Conservation (phyloP, 2,888 invertebrate species). For the Ormyrus thymus region DNA sequence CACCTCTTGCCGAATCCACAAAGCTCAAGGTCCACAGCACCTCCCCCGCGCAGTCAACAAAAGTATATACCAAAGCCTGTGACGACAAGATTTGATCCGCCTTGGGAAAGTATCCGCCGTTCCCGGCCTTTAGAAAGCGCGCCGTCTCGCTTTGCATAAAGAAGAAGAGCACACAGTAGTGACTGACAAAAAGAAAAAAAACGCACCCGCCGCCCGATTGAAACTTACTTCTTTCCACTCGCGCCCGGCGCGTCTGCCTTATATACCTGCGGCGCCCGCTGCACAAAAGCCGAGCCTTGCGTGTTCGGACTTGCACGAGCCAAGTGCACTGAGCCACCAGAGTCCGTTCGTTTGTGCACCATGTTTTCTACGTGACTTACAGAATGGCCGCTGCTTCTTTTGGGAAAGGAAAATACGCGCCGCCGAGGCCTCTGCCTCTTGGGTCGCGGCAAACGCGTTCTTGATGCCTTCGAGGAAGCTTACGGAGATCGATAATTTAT, state of each 20-base stretch:
- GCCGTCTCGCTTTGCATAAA: constrained; percentile 24
- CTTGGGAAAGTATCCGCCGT: constrained; percentile 3
- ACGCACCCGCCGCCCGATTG: constrained; percentile 15
- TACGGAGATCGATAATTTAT: constrained; percentile 7
- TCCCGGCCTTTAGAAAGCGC: background rate
- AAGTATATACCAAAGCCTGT: background rate
- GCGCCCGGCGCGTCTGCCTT: constrained; percentile 27
- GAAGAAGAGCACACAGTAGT: background rate
- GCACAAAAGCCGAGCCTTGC: constrained; percentile 45
- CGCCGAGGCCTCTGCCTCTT: background rate
- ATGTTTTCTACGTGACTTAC: constrained; percentile 43
- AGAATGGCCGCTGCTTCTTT: constrained; percentile 28
- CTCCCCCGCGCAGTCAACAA: background rate
- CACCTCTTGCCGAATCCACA: no score
- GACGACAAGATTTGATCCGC: constrained; percentile 7
- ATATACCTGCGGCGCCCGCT: background rate
- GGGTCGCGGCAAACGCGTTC: background rate
- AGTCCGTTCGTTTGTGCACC: constrained; percentile 5
- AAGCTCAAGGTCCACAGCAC: background rate
- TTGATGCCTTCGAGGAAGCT: background rate
- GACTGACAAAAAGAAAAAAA: constrained; percentile 2
- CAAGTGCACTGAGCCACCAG: background rate
- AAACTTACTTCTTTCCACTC: constrained; percentile 20
- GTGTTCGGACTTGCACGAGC: constrained; percentile 49
- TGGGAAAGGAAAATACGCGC: constrained; percentile 12